A percentile compares a stretch with the other conserved stretches of the same genome.
Evolutionary conservation across 2,888 invertebrate genomes (phyloP).

Genomic region (Philonicus albiceps): DNA sequence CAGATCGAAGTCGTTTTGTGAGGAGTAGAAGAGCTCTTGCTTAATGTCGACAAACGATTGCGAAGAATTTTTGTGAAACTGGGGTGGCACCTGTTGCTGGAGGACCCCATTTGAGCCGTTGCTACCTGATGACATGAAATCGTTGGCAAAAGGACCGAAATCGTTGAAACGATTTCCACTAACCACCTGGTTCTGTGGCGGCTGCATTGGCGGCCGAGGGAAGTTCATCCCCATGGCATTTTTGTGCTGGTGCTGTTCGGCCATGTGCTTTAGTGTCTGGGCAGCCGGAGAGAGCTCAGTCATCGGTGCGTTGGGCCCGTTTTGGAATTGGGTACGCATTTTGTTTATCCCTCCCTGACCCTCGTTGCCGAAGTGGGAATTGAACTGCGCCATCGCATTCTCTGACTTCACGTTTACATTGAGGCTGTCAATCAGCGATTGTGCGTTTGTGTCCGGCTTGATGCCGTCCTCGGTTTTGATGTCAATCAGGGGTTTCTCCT

Average conservation of each 20-base stretch:
- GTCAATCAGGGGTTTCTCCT: conserved; percentile 64
- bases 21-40: conserved; percentile 66
- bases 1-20: conserved; percentile 64
- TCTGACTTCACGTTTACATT: conserved; percentile 62
- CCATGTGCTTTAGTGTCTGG: conserved; percentile 95
- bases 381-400: conserved; percentile 60
- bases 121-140: conserved; percentile 60
- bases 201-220: conserved; percentile 63
- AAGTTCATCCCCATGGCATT: conserved; percentile 71
- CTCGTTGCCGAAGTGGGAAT: conserved; percentile 37
- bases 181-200: conserved; percentile 64
- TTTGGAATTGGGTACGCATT: conserved; percentile 57
- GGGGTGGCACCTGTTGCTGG: conserved; percentile 56
- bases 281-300: conserved; percentile 88
- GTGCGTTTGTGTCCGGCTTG: conserved; percentile 61
- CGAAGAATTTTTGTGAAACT: conserved; percentile 63
- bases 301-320: conserved; percentile 66
- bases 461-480: conserved; percentile 63
- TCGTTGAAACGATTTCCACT: conserved; percentile 68
- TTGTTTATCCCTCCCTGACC: conserved; percentile 53
- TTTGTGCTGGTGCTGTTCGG: conserved; percentile 94
- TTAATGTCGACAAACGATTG: conserved; percentile 67
- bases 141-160: conserved; percentile 67
- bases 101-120: conserved; percentile 60
- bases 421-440: conserved; percentile 61